Conservation (phyloP, 35 echinoderm and acorn worm species). For the Lytechinus variegatus region DNA sequence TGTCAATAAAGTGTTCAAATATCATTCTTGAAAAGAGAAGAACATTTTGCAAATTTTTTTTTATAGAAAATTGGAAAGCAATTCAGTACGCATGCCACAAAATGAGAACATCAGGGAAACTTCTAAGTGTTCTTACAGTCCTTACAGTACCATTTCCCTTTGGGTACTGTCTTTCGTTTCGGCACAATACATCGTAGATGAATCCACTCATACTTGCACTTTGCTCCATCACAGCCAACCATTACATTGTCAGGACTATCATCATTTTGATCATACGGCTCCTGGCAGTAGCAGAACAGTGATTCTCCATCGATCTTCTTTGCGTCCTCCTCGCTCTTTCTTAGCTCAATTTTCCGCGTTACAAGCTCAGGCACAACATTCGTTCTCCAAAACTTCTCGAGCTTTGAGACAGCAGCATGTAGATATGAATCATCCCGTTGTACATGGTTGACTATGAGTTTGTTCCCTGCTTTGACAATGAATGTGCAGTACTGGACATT, state of each 20-base stretch:
- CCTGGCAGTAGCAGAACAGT: not conserved
- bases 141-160: too few species aligned
- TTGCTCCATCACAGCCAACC: slow-evolving; percentile 2
- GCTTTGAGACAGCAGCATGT: not conserved
- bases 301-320: not conserved
- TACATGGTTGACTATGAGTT: not conserved
- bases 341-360: not conserved
- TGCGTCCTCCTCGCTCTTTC: not conserved
- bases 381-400: not conserved
- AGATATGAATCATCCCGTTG: not conserved
- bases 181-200: too few species aligned
- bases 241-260: not conserved
- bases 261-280: slow-evolving; percentile 9
- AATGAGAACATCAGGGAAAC: too few species aligned
- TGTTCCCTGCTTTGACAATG: slow-evolving; percentile 17
- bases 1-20: too few species aligned
- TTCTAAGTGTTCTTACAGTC: too few species aligned
- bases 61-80: too few species aligned
- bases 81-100: too few species aligned
- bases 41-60: too few species aligned
- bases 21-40: too few species aligned
- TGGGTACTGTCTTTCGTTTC: too few species aligned
- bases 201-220: too few species aligned
- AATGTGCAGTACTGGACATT: not conserved
- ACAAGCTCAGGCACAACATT: slow-evolving; percentile 8